Base-by-base conservation (phyloP, 2,113 vertebrate genomes). In the Hucho hucho region DNA sequence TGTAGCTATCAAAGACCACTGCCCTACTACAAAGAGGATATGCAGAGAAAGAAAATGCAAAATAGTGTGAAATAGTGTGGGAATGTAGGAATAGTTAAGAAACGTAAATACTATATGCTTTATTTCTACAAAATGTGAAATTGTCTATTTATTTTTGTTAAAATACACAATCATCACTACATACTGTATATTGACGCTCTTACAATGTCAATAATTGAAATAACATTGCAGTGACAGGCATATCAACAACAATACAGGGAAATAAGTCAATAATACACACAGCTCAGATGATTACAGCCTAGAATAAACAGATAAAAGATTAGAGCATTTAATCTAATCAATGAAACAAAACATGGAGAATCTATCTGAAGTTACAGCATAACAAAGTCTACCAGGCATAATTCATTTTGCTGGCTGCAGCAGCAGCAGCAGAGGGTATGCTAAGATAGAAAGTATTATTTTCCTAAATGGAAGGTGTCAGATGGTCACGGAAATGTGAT, bases 391-490 rank as follows among this genome's bases (percentile, higher is more conserved):
- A 95, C 92, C 91, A 96, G 95, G 94, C 95, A 96, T 97, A 96
- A 96, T 98, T 97, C 95, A 94, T 95, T 94, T 95, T 94, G 93
- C 95, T 95, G 95, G 95, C 94, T 97, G 95, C 95, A 96, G 95
- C 95, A 96, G 37, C 37, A 32, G 96, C 95, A 96, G 95, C 95
- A 96, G 96, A 94, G 96, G 98, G 95, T 98, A 98, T 98, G 96
- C 97, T 98, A 97, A 97, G 96, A 98, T 97, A 97, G 96, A 97
- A 98, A 98, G 98, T 98, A 99, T 99, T 98, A 98, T 99, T 99
- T 98, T 99, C 98, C 98, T 99, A 99, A 99, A 99, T 99, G 96
- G 96, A 99, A 99, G 97, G 97, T 99, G 98, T 99, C 98, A 99
- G 97, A 98, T 97, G 96, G 98, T 99, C 98, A 99, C 96, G 94